Evolutionary conservation across 2,888 invertebrate species (phyloP).

Genomic region (Mythimna ferrago): DNA sequence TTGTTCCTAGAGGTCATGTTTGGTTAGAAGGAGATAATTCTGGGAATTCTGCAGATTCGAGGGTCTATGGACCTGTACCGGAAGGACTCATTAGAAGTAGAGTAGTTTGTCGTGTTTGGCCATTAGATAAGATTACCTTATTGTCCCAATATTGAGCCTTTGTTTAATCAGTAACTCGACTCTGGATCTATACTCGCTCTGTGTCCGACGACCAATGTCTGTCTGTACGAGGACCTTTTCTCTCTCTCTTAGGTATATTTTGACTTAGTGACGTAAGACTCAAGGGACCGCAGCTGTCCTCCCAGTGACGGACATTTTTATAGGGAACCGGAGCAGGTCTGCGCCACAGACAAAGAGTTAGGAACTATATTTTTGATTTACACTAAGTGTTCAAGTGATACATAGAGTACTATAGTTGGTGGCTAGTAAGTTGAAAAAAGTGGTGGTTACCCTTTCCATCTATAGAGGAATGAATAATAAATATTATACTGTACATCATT

Average conservation of each 20-base stretch:
- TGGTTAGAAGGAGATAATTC: slow-evolving; percentile 98
- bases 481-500: slow-evolving; percentile 4
- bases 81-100: slow-evolving; percentile 95
- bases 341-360: not conserved
- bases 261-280: too few relatives aligned
- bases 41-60: slow-evolving; percentile 96
- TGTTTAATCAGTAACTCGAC: not conserved
- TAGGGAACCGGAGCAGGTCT: too few relatives aligned
- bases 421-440: not conserved
- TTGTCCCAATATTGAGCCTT: slow-evolving; percentile 72
- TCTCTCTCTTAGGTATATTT: too few relatives aligned
- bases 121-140: slow-evolving; percentile 88
- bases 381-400: slow-evolving; percentile 31
- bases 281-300: too few relatives aligned
- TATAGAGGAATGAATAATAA: not conserved
- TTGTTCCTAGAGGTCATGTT: slow-evolving; percentile 96
- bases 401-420: slow-evolving; percentile 12
- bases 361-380: slow-evolving; percentile 21
- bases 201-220: too few relatives aligned
- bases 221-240: too few relatives aligned
- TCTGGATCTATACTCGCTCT: too few relatives aligned
- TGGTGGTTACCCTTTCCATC: not conserved
- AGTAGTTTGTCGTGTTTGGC: slow-evolving; percentile 96
- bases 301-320: too few relatives aligned
- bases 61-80: slow-evolving; percentile 97